These are phyloP conservation scores for Seira ritae DNA, from an alignment of 2,888 invertebrate species.

Conservation along the genomic window DNA sequence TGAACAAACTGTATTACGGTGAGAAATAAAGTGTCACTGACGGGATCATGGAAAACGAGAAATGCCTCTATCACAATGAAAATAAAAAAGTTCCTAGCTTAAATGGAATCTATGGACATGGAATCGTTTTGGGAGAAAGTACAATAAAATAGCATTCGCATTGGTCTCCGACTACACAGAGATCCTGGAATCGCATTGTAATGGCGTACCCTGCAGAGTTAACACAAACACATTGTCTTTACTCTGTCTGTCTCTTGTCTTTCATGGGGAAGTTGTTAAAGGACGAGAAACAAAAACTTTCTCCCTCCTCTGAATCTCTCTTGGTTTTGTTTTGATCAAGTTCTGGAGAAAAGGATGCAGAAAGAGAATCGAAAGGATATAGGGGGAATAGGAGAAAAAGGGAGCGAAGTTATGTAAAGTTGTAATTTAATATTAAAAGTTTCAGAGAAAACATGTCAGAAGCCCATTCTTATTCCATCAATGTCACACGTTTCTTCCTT, in stretches of 20 bases:
- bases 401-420: background rate
- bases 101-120: background rate
- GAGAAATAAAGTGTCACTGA: conserved; percentile 4
- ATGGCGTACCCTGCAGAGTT: conserved; percentile 7
- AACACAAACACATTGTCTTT: conserved; percentile 5
- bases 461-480: conserved; percentile 1
- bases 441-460: conserved; percentile 11
- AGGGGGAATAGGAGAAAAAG: too few relatives aligned
- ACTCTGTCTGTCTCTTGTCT: conserved; percentile 3
- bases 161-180: background rate
- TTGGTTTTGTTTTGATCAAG: background rate
- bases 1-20: background rate
- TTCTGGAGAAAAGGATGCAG: background rate
- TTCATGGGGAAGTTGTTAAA: background rate
- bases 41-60: background rate
- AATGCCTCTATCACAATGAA: background rate
- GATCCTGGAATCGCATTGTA: background rate
- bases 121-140: background rate
- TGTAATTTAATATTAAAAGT: conserved; percentile 11
- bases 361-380: too few relatives aligned
- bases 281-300: conserved; percentile 3
- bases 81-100: background rate
- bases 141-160: background rate
- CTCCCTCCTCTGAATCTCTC: background rate
- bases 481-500: conserved; percentile 1